These are phyloP conservation scores for Camptogramma bilineatum DNA, from an alignment of 2,888 invertebrate species.

Conservation along the genomic window DNA sequence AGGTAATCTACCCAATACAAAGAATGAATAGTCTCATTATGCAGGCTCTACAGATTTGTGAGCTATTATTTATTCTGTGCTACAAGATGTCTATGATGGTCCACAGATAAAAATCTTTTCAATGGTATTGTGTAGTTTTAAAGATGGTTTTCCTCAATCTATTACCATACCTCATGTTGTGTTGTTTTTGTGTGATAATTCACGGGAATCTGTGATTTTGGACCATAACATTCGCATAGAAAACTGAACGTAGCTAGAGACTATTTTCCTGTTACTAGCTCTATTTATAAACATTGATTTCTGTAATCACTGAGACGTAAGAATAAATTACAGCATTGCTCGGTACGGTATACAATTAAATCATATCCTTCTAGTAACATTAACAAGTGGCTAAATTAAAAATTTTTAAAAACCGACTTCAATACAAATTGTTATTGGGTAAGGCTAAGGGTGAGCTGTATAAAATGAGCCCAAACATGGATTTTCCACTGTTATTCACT, in stretches of 20 bases:
- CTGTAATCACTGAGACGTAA: not conserved
- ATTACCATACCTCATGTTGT: conserved; percentile 23
- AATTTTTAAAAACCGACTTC: too few relatives aligned
- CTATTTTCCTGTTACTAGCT: conserved; percentile 19
- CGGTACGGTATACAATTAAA: too few relatives aligned
- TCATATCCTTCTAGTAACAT: too few relatives aligned
- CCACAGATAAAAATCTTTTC: conserved; percentile 22
- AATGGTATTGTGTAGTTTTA: conserved; percentile 18
- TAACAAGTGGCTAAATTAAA: too few relatives aligned
- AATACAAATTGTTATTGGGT: too few relatives aligned
- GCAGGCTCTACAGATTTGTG: conserved; percentile 1
- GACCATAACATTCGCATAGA: not conserved
- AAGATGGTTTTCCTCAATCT: conserved; percentile 32
- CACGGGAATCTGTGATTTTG: conserved; percentile 10
- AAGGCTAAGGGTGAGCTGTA: too few relatives aligned
- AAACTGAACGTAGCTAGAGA: not conserved
- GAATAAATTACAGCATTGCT: too few relatives aligned
- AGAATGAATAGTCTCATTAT: conserved; percentile 19
- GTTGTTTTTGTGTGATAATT: conserved; percentile 24
- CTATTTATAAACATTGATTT: conserved; percentile 11
- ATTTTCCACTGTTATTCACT: too few relatives aligned
- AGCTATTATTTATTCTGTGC: too few relatives aligned
- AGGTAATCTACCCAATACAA: conserved; percentile 3
- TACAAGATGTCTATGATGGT: conserved; percentile 16
- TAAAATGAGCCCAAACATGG: too few relatives aligned